Evolutionary conservation across 1,140 invertebrate species (phyloP), one percentile per base, ranked within the genome.

Genomic region (Cherax destructor): DNA sequence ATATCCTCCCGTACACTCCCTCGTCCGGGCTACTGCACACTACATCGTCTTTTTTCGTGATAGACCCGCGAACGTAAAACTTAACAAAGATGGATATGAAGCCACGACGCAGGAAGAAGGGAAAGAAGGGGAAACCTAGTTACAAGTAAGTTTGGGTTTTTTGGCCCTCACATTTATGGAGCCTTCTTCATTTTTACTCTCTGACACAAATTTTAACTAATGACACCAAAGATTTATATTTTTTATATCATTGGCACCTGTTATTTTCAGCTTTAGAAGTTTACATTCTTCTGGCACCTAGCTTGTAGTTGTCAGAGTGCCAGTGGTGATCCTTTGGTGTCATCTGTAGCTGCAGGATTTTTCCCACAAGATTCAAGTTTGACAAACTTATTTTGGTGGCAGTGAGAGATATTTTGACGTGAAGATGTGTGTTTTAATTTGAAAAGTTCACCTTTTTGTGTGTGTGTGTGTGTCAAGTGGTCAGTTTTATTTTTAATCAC

Each of bases 41-140:
- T 21, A 30, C 41, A 49, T 30, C 74, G 76, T 59, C 76, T 18
- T n/a, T 52, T 59, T 52, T 16, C 74, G 21, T 59, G 72, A 47
- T 4, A 76, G 30, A 77, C 52, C 30, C 30, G 72, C 72, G 74
- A n/a, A n/a, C 74, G 47, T 88, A 88, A 81, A 74, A 80, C 49
- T 79, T 79, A 16, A 78, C 78, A 69, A 88, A 72, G n/a, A 88
- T 88, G 87, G 87, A 88, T 88, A 88, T 88, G 87, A 88, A 88
- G 80, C 78, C 87, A 81, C 79, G 87, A 41, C 87, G 87, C 49
- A 24, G 87, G 59, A 88, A 88, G 87, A 88, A 88, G 87, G 87
- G 87, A 76, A 88, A 88, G 79, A 88, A 88, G 65, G 87, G 87
- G 30, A 88, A 88, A 49, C 78, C 78, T 83, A 80, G 87, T 74